Percentiles rank a stretch among this genome's conserved stretches.
Evolutionary conservation across 2,113 vertebrate genomes (phyloP).

Genomic region (Indri indri): DNA sequence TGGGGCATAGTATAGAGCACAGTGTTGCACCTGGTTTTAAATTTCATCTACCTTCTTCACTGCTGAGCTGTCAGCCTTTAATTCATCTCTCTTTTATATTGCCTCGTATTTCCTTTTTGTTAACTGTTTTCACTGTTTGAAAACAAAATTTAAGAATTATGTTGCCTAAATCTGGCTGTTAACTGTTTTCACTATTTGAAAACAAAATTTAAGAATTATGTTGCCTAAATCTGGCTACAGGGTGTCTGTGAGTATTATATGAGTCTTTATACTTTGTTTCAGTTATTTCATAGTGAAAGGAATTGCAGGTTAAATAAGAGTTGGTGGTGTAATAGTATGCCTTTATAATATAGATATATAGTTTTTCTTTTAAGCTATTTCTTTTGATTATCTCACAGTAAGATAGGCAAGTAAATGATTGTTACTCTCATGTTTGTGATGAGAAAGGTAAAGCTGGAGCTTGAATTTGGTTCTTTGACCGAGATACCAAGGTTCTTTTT

Average conservation of each 20-base stretch:
- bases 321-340: neutral
- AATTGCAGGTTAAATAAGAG: neutral
- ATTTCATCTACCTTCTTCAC: neutral
- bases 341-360: neutral
- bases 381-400: neutral
- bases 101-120: neutral
- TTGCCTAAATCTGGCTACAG: neutral
- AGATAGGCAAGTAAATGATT: neutral
- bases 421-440: neutral
- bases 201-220: neutral
- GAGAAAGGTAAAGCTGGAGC: neutral
- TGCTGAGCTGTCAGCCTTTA: neutral
- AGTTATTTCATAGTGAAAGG: neutral
- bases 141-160: neutral
- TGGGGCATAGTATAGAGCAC: neutral
- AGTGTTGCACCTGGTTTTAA: neutral
- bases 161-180: neutral
- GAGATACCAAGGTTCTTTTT: neutral
- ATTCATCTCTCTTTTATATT: constrained; percentile 19
- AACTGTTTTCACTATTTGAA: neutral
- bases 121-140: neutral
- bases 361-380: neutral
- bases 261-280: neutral
- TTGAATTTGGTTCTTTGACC: neutral
- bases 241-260: neutral